A percentile compares a stretch with the other conserved stretches of the same genome.
Conservation (phyloP, 2,113 vertebrate species). For the Ammodytes marinus region DNA sequence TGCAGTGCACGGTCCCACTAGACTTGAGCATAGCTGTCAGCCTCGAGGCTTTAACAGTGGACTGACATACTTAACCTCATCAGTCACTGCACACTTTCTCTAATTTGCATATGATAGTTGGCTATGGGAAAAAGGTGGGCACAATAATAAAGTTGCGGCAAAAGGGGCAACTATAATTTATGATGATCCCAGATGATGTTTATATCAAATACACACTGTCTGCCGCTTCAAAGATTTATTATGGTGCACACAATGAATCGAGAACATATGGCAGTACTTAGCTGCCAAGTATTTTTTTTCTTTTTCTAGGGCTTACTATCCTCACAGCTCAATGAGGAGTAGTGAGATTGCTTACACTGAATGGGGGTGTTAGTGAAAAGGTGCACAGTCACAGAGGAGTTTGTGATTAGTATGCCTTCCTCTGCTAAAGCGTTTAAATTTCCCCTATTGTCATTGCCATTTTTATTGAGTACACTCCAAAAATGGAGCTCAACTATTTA, state of each 20-base stretch:
- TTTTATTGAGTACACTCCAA: conserved; percentile 31
- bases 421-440: conserved; percentile 28
- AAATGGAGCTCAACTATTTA: conserved; percentile 3
- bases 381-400: conserved; percentile 18
- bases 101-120: conserved; percentile 56
- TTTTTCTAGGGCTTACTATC: conserved; percentile 21
- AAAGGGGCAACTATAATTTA: conserved; percentile 62
- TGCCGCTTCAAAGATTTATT: conserved; percentile 65
- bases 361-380: conserved; percentile 40
- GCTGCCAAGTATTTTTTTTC: conserved; percentile 51
- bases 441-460: conserved; percentile 28
- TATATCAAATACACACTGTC: conserved; percentile 60
- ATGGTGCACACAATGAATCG: conserved; percentile 48
- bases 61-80: conserved; percentile 45
- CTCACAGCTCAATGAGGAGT: conserved; percentile 38
- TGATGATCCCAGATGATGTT: conserved; percentile 63
- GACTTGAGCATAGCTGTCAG: conserved; percentile 19
- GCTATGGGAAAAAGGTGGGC: conserved; percentile 20
- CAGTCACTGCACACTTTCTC: conserved; percentile 34
- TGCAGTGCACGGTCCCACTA: conserved; percentile 14
- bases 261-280: conserved; percentile 65
- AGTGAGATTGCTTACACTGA: conserved; percentile 40
- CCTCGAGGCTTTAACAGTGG: conserved; percentile 26
- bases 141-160: conserved; percentile 48
- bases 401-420: conserved; percentile 28